phyloP scores from a whole-genome alignment of 2,113 vertebrate genomes.

The Uropsilus gracilis region DNA sequence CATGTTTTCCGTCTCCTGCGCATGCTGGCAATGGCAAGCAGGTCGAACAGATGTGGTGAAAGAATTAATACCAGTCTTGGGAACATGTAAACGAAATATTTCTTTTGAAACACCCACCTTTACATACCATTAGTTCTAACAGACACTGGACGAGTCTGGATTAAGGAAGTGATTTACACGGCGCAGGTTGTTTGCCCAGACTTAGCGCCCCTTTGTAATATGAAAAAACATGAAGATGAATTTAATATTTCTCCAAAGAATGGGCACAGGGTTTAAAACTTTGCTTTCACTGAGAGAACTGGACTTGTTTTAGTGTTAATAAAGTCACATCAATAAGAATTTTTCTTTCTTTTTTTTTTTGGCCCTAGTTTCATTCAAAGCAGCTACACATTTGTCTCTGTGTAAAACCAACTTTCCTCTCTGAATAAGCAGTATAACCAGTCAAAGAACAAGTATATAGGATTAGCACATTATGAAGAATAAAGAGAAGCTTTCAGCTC shows the following conservation, averaged over 20 bases:
- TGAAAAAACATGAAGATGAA: slow-evolving; percentile 71
- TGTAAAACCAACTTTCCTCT: slow-evolving; percentile 69
- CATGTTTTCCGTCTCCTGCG: slow-evolving; percentile 51
- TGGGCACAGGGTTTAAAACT: slow-evolving; percentile 68
- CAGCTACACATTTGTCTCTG: slow-evolving; percentile 71
- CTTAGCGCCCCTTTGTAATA: slow-evolving; percentile 72
- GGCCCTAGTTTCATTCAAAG: slow-evolving; percentile 66
- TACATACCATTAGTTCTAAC: slow-evolving; percentile 80
- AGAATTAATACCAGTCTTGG: slow-evolving; percentile 74
- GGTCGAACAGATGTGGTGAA: slow-evolving; percentile 67
- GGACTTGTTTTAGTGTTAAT: slow-evolving; percentile 79
- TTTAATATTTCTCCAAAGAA: slow-evolving; percentile 80
- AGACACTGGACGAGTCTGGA: slow-evolving; percentile 55
- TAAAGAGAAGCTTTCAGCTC: slow-evolving; percentile 86
- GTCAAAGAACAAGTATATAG: slow-evolving; percentile 82
- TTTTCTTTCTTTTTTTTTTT: slow-evolving; percentile 27
- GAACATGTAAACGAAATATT: slow-evolving; percentile 70
- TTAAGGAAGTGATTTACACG: slow-evolving; percentile 78
- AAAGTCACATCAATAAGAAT: slow-evolving; percentile 74
- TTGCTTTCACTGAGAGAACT: slow-evolving; percentile 77
- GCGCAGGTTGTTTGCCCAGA: slow-evolving; percentile 75
- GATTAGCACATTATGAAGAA: slow-evolving; percentile 87
- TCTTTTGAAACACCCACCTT: slow-evolving; percentile 76
- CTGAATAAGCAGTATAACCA: slow-evolving; percentile 74
- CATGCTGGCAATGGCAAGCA: slow-evolving; percentile 13